Evolutionary conservation across 2,888 invertebrate genomes (phyloP).

Genomic region (Sesia bembeciformis): DNA sequence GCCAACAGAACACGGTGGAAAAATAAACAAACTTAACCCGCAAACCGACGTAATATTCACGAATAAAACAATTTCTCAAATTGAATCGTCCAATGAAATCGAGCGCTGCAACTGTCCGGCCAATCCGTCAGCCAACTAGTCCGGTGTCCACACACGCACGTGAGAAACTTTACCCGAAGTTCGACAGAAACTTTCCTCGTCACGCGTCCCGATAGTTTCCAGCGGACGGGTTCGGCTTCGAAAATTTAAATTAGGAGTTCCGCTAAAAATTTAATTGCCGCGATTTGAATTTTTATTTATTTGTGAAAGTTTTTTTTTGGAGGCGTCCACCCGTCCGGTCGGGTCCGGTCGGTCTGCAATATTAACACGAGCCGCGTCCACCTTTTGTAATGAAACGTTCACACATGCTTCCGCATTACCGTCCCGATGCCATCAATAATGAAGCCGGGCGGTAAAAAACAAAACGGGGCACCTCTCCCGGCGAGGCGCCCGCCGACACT

Average conservation of each 20-base stretch:
- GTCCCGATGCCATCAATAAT: conserved; percentile 75
- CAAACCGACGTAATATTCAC: conserved; percentile 35
- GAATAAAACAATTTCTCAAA: conserved; percentile 21
- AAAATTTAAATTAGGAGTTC: conserved; percentile 1
- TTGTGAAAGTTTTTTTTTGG: conserved; percentile 34
- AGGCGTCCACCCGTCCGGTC: conserved; percentile 69
- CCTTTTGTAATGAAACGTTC: conserved; percentile 75
- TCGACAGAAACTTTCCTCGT: conserved; percentile 44
- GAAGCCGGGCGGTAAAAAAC: conserved; percentile 75
- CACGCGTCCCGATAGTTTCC: conserved; percentile 43
- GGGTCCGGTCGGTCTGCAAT: conserved; percentile 71
- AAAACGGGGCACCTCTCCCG: conserved; percentile 71
- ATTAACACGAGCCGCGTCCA: conserved; percentile 72
- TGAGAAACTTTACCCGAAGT: conserved; percentile 52
- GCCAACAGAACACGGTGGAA: conserved; percentile 27
- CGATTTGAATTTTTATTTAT: conserved; percentile 31
- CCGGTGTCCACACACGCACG: conserved; percentile 56
- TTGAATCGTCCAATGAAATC: conserved; percentile 18
- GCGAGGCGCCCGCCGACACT: conserved; percentile 72
- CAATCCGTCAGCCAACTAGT: conserved; percentile 36
- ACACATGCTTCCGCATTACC: conserved; percentile 75
- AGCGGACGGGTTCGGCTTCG: conserved; percentile 10
- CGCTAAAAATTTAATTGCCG: conserved; percentile 25
- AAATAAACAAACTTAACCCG: conserved; percentile 35
- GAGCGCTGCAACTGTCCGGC: conserved; percentile 31